Base-by-base conservation (phyloP, 2,797 vertebrate genomes). In the Sciurus carolinensis region DNA sequence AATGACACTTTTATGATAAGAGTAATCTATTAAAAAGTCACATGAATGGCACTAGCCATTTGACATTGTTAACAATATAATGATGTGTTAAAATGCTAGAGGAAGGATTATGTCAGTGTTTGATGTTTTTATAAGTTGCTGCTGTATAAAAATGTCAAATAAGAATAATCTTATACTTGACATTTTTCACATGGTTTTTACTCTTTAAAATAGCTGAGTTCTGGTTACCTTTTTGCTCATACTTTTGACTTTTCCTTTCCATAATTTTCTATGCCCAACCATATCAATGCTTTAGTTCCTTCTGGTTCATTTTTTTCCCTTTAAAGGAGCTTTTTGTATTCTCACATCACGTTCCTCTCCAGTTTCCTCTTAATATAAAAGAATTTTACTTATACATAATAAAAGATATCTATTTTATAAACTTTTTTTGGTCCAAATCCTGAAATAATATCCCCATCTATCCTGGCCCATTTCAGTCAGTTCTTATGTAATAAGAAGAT, bases 81-180 rank as follows among this genome's bases (percentile, higher is more conserved):
- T 95, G 97, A 96, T 97, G 95, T 97, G 96, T 97, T 98, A 97
- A 97, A 98, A 98, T 92, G 95, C 94, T 97, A 89, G 93, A 96
- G 97, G 96, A 97, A 98, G 97, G 97, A 93, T 97, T 97, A 96
- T 98, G 97, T 97, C 97, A 96, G 92, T 92, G 82, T 95, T 91
- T 97, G 97, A 97, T 97, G 95, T 94, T 98, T 97, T 98, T 97
- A 97, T 97, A 98, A 97, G 97, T 97, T 92, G 93, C 87, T 95
- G 97, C 94, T 97, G 67, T 96, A 94, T 98, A 97, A 98, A 98
- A 98, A 94, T 81, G 97, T 97, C 97, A 97, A 96, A 94, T 95
- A 97, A 94, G 97, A 97, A 97, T 97, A 97, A 96, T 95, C 90
- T 97, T 95, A 96, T n/a, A 80, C 75, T 94, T 97, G 95, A 97